Evolutionary conservation across 1,140 invertebrate species (phyloP).

Genomic region (Drosophila novamexicana): DNA sequence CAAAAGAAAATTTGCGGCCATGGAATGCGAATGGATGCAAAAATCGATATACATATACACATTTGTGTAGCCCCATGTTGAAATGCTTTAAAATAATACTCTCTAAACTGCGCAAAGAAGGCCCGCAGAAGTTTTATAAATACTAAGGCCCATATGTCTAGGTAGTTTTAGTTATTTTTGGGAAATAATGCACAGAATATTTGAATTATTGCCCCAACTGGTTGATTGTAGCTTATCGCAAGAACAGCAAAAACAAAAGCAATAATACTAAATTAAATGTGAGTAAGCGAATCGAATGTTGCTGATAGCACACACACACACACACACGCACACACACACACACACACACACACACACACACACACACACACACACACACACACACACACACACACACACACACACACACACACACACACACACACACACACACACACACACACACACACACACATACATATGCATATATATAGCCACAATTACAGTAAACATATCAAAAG

Average conservation of each 20-base stretch:
- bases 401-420: not conserved
- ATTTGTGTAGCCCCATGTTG: not conserved
- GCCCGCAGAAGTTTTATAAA: too few relatives aligned
- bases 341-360: not conserved
- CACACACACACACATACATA: not conserved
- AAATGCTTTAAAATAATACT: too few relatives aligned
- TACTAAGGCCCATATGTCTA: too few relatives aligned
- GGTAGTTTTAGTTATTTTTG: too few relatives aligned
- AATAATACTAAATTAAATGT: conserved; percentile 43
- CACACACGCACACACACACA: not conserved
- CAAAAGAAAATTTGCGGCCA: not conserved
- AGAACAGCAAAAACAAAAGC: not conserved
- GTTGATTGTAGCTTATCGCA: conserved; percentile 20
- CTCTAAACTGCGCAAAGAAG: too few relatives aligned
- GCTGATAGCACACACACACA: not conserved
- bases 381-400: not conserved
- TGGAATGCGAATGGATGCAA: not conserved
- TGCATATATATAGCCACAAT: not conserved
- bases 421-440: not conserved
- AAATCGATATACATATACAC: not conserved
- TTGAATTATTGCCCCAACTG: conserved; percentile 47
- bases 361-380: not conserved
- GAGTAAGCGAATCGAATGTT: conserved; percentile 20
- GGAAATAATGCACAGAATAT: conserved; percentile 4
- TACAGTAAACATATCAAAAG: not conserved